These are phyloP conservation scores for Perizoma affinitatum DNA, from an alignment of 2,888 invertebrate genomes.

Conservation along the genomic window DNA sequence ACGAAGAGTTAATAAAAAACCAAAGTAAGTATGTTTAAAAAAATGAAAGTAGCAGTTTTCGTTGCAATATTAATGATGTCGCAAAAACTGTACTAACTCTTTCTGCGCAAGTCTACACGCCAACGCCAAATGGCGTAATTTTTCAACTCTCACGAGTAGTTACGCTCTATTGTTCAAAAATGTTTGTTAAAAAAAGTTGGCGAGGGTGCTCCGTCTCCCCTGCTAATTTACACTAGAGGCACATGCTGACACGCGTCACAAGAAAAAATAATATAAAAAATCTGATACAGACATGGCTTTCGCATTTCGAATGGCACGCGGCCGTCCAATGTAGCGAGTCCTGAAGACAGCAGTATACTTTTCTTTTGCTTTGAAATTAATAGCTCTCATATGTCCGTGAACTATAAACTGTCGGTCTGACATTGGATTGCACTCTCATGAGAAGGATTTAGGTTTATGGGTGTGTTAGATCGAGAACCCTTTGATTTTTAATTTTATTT, in stretches of 20 bases:
- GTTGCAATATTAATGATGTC: slow-evolving; percentile 1
- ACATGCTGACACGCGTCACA: slow-evolving; percentile 80
- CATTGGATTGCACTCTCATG: slow-evolving; percentile 56
- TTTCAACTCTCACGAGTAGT: slow-evolving; percentile 78
- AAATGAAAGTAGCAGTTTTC: not conserved
- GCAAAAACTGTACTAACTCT: slow-evolving; percentile 13
- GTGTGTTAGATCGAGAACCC: slow-evolving; percentile 50
- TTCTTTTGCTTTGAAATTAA: slow-evolving; percentile 66
- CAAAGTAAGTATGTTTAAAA: too few species aligned
- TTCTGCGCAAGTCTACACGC: slow-evolving; percentile 40
- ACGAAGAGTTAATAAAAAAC: too few species aligned
- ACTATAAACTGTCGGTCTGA: slow-evolving; percentile 54
- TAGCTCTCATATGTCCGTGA: slow-evolving; percentile 56
- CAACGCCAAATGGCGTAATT: slow-evolving; percentile 71
- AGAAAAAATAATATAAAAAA: slow-evolving; percentile 75
- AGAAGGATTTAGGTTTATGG: slow-evolving; percentile 59
- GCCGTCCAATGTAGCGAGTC: slow-evolving; percentile 52
- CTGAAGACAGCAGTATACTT: slow-evolving; percentile 55
- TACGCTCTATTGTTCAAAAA: slow-evolving; percentile 78
- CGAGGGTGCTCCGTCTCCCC: slow-evolving; percentile 76
- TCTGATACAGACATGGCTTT: slow-evolving; percentile 71
- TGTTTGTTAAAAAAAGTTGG: slow-evolving; percentile 76
- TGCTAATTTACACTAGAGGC: slow-evolving; percentile 79
- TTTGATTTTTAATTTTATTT: slow-evolving; percentile 48
- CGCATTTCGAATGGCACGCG: slow-evolving; percentile 67